Evolutionary conservation across 1,140 invertebrate genomes (phyloP).

Genomic region (Choristoneura fumiferana): DNA sequence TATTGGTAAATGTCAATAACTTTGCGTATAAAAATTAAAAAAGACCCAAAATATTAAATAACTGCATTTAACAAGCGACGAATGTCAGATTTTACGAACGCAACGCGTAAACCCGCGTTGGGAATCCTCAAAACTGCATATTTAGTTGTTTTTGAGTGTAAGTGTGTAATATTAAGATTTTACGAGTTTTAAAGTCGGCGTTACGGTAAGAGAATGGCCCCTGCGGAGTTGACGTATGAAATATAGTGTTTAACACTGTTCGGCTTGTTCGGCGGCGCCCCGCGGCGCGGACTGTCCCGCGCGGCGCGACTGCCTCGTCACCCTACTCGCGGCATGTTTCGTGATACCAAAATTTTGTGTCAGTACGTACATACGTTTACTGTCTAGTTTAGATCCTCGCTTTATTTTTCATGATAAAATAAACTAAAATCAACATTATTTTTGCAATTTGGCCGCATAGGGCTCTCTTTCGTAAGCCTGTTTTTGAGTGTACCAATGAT

Average conservation of each 20-base stretch:
- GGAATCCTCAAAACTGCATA: neutral
- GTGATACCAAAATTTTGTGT: too few relatives aligned
- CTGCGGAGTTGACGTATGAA: conserved; percentile 59
- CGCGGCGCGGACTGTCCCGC: conserved; percentile 41
- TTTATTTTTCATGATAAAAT: too few relatives aligned
- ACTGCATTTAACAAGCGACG: too few relatives aligned
- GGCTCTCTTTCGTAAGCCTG: too few relatives aligned
- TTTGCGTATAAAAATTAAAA: too few relatives aligned
- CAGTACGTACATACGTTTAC: too few relatives aligned
- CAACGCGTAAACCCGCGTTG: neutral
- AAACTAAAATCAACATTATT: too few relatives aligned
- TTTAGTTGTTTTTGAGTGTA: conserved; percentile 1
- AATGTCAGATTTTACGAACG: neutral
- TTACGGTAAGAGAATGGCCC: conserved; percentile 54
- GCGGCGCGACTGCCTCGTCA: conserved; percentile 34
- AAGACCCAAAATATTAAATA: too few relatives aligned
- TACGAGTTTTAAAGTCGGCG: conserved; percentile 45
- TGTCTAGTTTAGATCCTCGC: too few relatives aligned
- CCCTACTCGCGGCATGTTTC: conserved; percentile 24
- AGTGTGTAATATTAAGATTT: conserved; percentile 35
- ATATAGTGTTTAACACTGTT: conserved; percentile 73
- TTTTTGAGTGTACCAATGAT: too few relatives aligned
- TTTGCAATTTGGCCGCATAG: too few relatives aligned
- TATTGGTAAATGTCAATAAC: too few relatives aligned
- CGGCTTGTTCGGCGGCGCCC: conserved; percentile 53